phyloP scores from a whole-genome alignment of 1,140 invertebrate species.

The Pteromalus puparum region DNA sequence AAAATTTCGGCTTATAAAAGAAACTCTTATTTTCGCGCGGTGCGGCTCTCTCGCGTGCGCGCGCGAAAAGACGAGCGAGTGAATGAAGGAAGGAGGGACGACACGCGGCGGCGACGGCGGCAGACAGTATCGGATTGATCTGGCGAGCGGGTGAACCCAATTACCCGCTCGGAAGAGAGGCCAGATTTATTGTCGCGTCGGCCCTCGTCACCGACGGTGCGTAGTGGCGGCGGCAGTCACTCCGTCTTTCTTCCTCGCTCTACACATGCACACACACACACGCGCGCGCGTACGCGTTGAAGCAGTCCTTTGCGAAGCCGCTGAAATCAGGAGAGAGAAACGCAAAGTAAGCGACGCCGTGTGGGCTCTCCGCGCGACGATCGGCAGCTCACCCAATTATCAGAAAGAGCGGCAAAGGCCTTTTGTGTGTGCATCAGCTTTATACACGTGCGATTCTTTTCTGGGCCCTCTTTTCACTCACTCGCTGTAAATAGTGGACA shows the following conservation, averaged over 20 bases:
- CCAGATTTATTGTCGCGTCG: conserved; percentile 72
- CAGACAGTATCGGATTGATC: conserved; percentile 75
- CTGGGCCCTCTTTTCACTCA: conserved; percentile 17
- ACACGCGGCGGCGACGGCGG: conserved; percentile 67
- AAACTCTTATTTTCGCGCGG: conserved; percentile 17
- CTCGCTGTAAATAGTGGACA: too few relatives aligned
- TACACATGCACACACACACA: not conserved
- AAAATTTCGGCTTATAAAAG: not conserved
- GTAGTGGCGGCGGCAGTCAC: not conserved
- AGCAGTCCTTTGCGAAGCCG: not conserved
- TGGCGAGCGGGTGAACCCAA: conserved; percentile 74
- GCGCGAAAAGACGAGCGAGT: conserved; percentile 29
- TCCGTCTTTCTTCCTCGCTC: not conserved
- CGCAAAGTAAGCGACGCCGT: conserved; percentile 29
- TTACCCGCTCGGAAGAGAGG: conserved; percentile 72
- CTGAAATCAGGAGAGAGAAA: conserved; percentile 3
- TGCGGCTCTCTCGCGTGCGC: not conserved
- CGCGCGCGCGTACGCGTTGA: not conserved
- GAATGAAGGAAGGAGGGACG: conserved; percentile 54
- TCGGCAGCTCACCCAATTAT: conserved; percentile 72
- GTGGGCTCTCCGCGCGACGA: conserved; percentile 60
- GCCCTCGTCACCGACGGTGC: not conserved
- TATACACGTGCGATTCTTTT: conserved; percentile 26
- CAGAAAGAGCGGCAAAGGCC: conserved; percentile 59
- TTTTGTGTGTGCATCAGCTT: not conserved